Evolutionary conservation across 2,113 vertebrate genomes (phyloP), one percentile per base, ranked within the genome.

Genomic region (Melanerpes formicivorus): DNA sequence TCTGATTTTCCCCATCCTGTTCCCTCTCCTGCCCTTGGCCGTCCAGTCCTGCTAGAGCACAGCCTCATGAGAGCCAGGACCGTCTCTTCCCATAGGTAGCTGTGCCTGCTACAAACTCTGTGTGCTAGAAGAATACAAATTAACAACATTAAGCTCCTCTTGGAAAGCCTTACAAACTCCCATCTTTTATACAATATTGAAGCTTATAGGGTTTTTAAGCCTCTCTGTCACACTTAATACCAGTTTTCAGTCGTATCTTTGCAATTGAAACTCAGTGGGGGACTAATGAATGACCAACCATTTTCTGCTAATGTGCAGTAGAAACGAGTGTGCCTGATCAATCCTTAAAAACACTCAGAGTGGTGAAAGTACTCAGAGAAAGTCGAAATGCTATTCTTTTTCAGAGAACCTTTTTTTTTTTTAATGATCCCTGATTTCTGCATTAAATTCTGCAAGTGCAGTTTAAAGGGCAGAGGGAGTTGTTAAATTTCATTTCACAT

Each of bases 401-500:
- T 54, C 89, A 87, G 19, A 64, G 58, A 77, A 48, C 46, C 19
- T 34, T 75, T 78, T 11, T 40, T 40, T 84, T 85, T 70, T 69
- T 90, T 67, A 22, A 64, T 72, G 76, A 79, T 92, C 62, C n/a
- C 48, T 44, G 26, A 74, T 84, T 84, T 75, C 69, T 88, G 26
- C 50, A 75, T 95, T 93, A 91, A 93, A 95, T 93, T 95, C 85
- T 83, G 29, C 62, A 65, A 78, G 40, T 58, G 80, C 71, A 84
- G 58, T 92, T 90, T 90, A 89, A 95, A 93, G 84, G 95, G 87
- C 87, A 95, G 71, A 95, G 58, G 58, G 91, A 92, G 44, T 63
- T 91, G 80, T 94, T 78, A 91, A 87, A 80, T 93, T 95, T 92
- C 73, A 90, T 92, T 95, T 90, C 84, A 72, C 78, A 93, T 95